Conservation (phyloP, 2,113 vertebrate genomes). For the Conger conger region DNA sequence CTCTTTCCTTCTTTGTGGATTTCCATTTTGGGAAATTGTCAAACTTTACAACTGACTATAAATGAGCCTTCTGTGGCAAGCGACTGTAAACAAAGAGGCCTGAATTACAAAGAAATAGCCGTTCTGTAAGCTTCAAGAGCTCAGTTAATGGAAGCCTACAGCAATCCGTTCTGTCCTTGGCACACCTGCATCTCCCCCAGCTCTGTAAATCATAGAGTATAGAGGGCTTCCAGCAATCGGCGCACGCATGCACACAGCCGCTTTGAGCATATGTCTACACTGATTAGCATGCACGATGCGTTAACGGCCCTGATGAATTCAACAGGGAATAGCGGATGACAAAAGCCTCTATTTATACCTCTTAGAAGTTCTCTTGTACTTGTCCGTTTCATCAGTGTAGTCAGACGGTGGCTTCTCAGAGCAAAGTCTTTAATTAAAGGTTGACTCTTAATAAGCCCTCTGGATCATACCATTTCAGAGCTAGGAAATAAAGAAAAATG, state of each 20-base stretch:
- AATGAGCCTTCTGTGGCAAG: not conserved
- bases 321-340: conserved; percentile 59
- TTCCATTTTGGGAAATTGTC: too few species aligned
- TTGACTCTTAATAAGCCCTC: conserved; percentile 25
- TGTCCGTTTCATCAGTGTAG: conserved; percentile 50
- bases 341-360: conserved; percentile 64
- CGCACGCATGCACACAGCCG: conserved; percentile 29
- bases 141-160: not conserved
- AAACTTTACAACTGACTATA: too few species aligned
- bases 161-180: not conserved
- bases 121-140: not conserved
- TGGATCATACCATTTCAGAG: conserved; percentile 19
- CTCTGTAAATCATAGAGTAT: not conserved
- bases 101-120: not conserved
- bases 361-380: conserved; percentile 39
- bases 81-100: not conserved
- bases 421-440: conserved; percentile 58
- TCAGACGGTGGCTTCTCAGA: conserved; percentile 33
- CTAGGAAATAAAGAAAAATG: conserved; percentile 11
- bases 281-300: conserved; percentile 52
- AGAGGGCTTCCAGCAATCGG: not conserved
- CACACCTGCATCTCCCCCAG: not conserved
- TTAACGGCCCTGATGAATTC: conserved; percentile 42
- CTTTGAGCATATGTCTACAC: conserved; percentile 43
- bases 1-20: too few species aligned